phyloP scores from a whole-genome alignment of 2,113 vertebrate species.

The Clarias gariepinus region DNA sequence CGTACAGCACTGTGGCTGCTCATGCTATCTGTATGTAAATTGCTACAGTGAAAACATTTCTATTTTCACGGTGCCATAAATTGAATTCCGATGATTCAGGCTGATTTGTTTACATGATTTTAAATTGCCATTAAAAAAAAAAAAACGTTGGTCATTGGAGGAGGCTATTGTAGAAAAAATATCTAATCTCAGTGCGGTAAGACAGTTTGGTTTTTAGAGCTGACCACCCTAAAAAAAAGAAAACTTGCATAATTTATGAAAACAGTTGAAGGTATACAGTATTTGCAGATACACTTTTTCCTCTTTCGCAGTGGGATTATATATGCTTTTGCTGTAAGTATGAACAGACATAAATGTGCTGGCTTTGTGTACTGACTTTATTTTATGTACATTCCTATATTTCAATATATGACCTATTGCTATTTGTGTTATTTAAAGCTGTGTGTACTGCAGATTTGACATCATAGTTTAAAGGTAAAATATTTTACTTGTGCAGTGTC shows the following conservation, averaged over 20 bases:
- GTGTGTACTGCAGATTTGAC: slow-evolving; percentile 72
- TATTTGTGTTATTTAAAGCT: slow-evolving; percentile 76
- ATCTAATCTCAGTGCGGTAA: background rate
- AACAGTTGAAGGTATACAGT: slow-evolving; percentile 9
- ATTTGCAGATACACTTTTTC: slow-evolving; percentile 30
- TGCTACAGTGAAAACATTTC: background rate
- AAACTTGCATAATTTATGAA: background rate
- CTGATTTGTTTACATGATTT: slow-evolving; percentile 45
- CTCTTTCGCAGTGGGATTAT: slow-evolving; percentile 38
- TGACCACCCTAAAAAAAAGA: background rate
- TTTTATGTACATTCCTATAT: slow-evolving; percentile 81
- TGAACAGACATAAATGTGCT: slow-evolving; percentile 56
- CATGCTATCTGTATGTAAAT: slow-evolving; percentile 7
- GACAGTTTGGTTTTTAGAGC: background rate
- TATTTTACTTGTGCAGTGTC: slow-evolving; percentile 77
- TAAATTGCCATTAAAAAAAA: background rate
- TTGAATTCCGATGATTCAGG: background rate
- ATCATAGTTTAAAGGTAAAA: slow-evolving; percentile 65
- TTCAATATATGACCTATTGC: slow-evolving; percentile 63
- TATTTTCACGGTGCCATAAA: slow-evolving; percentile 39
- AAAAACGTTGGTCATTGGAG: background rate
- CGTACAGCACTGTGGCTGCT: slow-evolving; percentile 28
- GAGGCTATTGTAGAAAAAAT: background rate
- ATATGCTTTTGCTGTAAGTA: slow-evolving; percentile 40
- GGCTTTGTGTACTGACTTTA: slow-evolving; percentile 69